Base-by-base conservation (phyloP, 2,113 vertebrate species). In the Neogale vison region DNA sequence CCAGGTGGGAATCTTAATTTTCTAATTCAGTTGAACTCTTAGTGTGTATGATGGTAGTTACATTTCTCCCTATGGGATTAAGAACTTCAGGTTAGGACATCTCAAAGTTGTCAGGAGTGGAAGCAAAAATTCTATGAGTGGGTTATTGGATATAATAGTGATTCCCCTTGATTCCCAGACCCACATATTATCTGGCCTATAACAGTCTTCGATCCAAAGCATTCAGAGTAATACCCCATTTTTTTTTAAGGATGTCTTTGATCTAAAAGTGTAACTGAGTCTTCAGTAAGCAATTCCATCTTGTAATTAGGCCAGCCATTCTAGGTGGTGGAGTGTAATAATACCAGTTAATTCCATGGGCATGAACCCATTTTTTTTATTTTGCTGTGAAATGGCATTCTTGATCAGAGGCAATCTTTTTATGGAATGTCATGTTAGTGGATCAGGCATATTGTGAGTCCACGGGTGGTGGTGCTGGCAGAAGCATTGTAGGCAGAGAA, bases 71-170 rank as follows among this genome's bases (percentile, higher is more conserved):
- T 82, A 90, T 23, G 85, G 14, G 23, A 95, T 55, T 72, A 84
- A 90, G 63, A 95, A 24, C 39, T 93, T 39, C 42, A 86, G 63
- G 69, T n/a, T 34, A 93, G 63, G 50, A 94, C 50, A 94, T 59
- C 50, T 96, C 39, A 55, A 4, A 69, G 31, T 88, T 39, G n/a
- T 82, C 81, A 95, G 59, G 55, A 94, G 6, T 65, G 59, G 52
- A 81, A 90, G 14, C 57, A 76, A 71, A 93, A 52, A 45, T 81
- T 77, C 3, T 36, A 7, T 84, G 34, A 72, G 45, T 86, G 24
- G 45, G n/a, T 79, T 96, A 93, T 52, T 93, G 26, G 55, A 15
- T 74, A 14, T 82, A 83, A 31, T 45, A 71, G 47, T 91, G 76
- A 91, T 15, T 87, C 12, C 55, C 23, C 17, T 84, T 91, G 82